Base-by-base conservation (phyloP, 1,140 invertebrate species). In the Micrasema minimum region DNA sequence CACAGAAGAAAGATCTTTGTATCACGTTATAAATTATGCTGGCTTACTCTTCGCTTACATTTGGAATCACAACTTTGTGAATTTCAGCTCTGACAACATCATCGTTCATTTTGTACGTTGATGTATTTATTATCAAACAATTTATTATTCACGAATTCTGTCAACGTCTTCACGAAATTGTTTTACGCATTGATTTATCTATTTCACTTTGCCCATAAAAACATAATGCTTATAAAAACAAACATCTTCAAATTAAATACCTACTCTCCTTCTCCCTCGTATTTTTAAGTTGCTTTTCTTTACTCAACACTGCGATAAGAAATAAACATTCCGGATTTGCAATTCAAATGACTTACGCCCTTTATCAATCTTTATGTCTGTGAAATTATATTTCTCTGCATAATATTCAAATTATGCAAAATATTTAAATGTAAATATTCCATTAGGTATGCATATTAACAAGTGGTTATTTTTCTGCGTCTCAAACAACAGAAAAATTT, bases 1-100 rank as follows among this genome's bases (percentile, higher is more conserved):
- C 57, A 37, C 16, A n/a, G 45, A 62, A 18, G 45, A 62, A 62
- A 14, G 57, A 37, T 43, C 57, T 62, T 62, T 62, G 57, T 62
- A n/a, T 45, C 18, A 20, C 18, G 57, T 62, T 45, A 62, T 62
- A 43, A 62, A 62, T 62, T 62, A 62, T 62, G 57, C 18, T 22
- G 37, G 16, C 16, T 9, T 31, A 16, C 14, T 62, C 41, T 20
- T 62, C 22, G 57, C 22, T 62, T 62, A 45, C 38, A 22, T 62
- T 62, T 43, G 37, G 45, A 62, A 43, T 62, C 20, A 14, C 14
- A n/a, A 23, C n/a, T 62, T 41, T 20, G 22, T 12, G 4, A 62
- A 62, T 43, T 62, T 10, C 22, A n/a, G n/a, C 23, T 20, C 26
- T 31, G n/a, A 38, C 53, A 14, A 10, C 53, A 35, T 35, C 26